Percentiles rank a stretch among this genome's conserved stretches.
Conservation (phyloP, 35 echinoderm and acorn worm species). For the Eucidaris tribuloides region DNA sequence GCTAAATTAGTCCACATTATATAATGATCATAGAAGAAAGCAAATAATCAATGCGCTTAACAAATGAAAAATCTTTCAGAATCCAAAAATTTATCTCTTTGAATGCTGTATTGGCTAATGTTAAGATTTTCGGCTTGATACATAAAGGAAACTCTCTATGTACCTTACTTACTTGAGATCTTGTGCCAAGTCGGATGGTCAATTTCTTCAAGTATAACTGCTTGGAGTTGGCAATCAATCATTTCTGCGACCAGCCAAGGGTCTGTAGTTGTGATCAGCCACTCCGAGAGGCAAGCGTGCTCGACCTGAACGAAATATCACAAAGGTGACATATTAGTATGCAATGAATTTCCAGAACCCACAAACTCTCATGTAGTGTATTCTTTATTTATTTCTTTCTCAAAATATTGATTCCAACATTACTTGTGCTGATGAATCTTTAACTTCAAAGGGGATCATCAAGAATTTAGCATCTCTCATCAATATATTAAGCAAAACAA, state of each 20-base stretch:
- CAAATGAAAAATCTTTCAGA: neutral
- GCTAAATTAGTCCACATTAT: neutral
- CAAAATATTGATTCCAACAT: too few relatives aligned
- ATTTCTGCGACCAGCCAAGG: constrained; percentile 87
- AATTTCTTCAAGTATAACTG: constrained; percentile 96
- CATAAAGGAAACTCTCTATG: neutral
- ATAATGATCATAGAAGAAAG: neutral
- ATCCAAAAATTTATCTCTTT: neutral
- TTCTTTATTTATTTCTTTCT: too few relatives aligned
- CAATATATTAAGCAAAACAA: too few relatives aligned
- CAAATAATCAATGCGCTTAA: neutral
- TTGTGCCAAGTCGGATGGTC: constrained; percentile 81
- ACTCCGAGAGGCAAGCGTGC: constrained; percentile 90
- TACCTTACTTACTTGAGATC: constrained; percentile 84
- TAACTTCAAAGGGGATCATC: too few relatives aligned
- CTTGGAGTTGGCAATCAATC: constrained; percentile 74
- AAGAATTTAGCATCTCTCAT: too few relatives aligned
- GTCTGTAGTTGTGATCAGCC: constrained; percentile 90
- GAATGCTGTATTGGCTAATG: neutral
- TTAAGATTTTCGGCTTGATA: neutral
- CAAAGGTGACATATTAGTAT: neutral
- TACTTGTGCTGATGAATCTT: too few relatives aligned
- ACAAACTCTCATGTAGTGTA: too few relatives aligned
- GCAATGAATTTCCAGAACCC: too few relatives aligned
- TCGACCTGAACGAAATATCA: constrained; percentile 62